Percentiles rank a stretch among this genome's conserved stretches.
Conservation (phyloP, 1,140 invertebrate genomes). For the Drosophila simulans region DNA sequence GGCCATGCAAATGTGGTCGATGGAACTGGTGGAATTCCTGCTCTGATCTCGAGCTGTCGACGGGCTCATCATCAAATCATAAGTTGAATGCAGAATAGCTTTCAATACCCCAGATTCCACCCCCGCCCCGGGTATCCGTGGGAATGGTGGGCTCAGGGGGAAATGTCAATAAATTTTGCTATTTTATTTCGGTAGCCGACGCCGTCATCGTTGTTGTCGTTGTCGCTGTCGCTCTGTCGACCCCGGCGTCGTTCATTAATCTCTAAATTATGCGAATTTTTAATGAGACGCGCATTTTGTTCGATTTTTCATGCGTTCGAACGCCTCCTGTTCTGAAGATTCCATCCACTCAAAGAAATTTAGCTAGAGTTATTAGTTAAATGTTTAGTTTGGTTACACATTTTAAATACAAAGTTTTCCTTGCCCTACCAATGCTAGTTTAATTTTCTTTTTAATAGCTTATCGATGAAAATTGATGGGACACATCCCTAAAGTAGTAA, state of each 20-base stretch:
- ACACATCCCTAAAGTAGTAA: background rate
- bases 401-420: background rate
- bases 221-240: slow-evolving; percentile 53
- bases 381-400: background rate
- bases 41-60: slow-evolving; percentile 50
- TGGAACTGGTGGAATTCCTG: slow-evolving; percentile 4
- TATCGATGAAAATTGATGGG: no score
- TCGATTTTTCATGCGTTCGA: slow-evolving; percentile 74
- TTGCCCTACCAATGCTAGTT: no score
- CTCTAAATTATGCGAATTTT: slow-evolving; percentile 83
- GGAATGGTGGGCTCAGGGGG: background rate
- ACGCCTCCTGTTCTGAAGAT: slow-evolving; percentile 22
- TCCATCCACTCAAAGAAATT: slow-evolving; percentile 16
- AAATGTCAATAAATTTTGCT: slow-evolving; percentile 69
- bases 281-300: slow-evolving; percentile 82
- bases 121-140: background rate
- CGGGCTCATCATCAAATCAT: slow-evolving; percentile 59
- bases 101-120: slow-evolving; percentile 10
- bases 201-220: slow-evolving; percentile 52
- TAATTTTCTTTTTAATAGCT: no score
- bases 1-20: slow-evolving; percentile 38
- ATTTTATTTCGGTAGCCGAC: slow-evolving; percentile 79
- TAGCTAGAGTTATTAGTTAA: rapidly evolving
- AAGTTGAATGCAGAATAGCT: slow-evolving; percentile 43
- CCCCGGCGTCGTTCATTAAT: slow-evolving; percentile 71